phyloP scores from a whole-genome alignment of 2,888 invertebrate genomes.

The Allophyes oxyacanthae region DNA sequence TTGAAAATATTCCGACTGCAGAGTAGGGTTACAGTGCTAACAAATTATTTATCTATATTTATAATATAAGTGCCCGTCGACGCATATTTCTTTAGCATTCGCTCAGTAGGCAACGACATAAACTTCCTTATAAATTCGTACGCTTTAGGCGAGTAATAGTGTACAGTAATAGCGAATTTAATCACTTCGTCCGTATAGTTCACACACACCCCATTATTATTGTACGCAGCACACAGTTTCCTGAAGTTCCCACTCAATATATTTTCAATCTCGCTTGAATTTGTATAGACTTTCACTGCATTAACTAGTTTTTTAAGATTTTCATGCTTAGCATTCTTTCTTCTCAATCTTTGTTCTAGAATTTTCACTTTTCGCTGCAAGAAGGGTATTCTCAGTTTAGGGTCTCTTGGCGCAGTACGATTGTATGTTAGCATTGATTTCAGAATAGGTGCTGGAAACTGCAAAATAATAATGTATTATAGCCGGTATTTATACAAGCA shows the following conservation, averaged over 20 bases:
- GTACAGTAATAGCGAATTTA: conserved; percentile 9
- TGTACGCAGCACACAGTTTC: not conserved
- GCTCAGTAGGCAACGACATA: conserved; percentile 7
- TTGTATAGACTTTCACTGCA: conserved; percentile 1
- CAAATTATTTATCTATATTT: conserved; percentile 2
- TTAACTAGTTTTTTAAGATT: not conserved
- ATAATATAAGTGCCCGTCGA: not conserved
- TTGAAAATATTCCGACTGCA: too few relatives aligned
- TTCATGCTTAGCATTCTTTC: not conserved
- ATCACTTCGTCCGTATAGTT: conserved; percentile 9
- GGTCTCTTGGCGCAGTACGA: too few relatives aligned
- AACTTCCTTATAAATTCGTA: conserved; percentile 9
- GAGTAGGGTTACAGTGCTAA: too few relatives aligned
- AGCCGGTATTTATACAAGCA: too few relatives aligned
- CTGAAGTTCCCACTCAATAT: conserved; percentile 11
- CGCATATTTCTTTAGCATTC: conserved; percentile 4
- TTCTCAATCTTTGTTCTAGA: not conserved
- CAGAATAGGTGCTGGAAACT: not conserved
- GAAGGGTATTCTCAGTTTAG: not conserved
- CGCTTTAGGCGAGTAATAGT: conserved; percentile 8
- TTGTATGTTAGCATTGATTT: not conserved
- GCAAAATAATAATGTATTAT: too few relatives aligned
- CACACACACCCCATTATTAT: not conserved
- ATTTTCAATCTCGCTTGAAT: conserved; percentile 15
- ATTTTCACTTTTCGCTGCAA: not conserved